Evolutionary conservation across 2,113 vertebrate genomes (phyloP).

Genomic region (Anas platyrhynchos): DNA sequence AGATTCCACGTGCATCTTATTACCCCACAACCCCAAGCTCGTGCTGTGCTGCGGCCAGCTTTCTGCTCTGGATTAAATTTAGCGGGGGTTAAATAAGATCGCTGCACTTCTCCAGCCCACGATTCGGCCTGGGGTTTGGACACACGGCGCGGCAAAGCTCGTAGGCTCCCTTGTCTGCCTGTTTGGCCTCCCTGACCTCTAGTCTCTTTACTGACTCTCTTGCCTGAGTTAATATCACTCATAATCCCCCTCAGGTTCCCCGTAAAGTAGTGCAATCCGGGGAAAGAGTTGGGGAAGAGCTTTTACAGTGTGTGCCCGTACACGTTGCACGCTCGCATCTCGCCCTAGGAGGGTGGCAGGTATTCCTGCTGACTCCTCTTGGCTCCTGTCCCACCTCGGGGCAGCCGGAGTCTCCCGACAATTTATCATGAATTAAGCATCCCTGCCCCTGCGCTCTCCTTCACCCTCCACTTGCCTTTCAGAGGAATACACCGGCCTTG

Average conservation of each 20-base stretch:
- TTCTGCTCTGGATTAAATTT: conserved; percentile 29
- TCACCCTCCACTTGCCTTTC: background rate
- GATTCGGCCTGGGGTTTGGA: background rate
- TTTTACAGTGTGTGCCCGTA: background rate
- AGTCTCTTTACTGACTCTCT: background rate
- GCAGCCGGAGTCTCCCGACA: background rate
- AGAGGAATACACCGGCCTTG: background rate
- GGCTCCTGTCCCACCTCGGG: background rate
- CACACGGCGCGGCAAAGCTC: background rate
- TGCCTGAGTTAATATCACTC: background rate
- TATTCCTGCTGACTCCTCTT: background rate
- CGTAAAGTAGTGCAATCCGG: background rate
- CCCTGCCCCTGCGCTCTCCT: background rate
- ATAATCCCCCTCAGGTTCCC: background rate
- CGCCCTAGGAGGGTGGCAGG: background rate
- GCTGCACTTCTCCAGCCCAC: background rate
- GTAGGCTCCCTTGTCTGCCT: background rate
- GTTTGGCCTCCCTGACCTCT: background rate
- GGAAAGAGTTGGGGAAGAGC: background rate
- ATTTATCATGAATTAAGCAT: conserved; percentile 28
- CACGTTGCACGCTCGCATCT: background rate
- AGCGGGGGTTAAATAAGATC: background rate
- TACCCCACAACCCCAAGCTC: background rate
- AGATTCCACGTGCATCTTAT: background rate
- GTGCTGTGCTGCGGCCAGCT: background rate